phyloP scores from a whole-genome alignment of 1,140 invertebrate genomes.

The Ips nitidus region DNA sequence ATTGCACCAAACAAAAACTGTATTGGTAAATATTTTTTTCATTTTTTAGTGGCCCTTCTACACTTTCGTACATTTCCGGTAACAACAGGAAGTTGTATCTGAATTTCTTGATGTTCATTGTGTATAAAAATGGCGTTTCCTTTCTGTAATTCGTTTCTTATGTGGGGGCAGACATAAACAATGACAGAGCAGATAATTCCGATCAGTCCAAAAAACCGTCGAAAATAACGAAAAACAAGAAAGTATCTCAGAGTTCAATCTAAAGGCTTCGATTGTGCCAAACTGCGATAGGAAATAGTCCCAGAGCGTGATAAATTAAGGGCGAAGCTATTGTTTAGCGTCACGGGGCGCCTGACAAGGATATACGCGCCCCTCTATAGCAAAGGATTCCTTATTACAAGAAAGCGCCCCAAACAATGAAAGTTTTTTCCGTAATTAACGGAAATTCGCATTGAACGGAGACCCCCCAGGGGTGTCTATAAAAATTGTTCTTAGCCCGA shows the following conservation, averaged over 20 bases:
- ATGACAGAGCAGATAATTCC: neutral
- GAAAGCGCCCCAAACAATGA: conserved; percentile 30
- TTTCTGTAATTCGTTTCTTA: too few species aligned
- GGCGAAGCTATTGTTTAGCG: conserved; percentile 30
- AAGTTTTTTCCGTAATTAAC: conserved; percentile 36
- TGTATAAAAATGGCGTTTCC: too few species aligned
- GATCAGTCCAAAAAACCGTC: neutral
- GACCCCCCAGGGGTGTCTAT: conserved; percentile 1
- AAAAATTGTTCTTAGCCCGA: conserved; percentile 5
- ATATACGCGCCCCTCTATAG: conserved; percentile 32
- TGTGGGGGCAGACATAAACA: neutral
- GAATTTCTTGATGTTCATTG: too few species aligned
- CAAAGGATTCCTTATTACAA: conserved; percentile 31
- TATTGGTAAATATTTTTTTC: too few species aligned
- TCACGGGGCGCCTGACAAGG: conserved; percentile 32
- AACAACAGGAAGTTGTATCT: too few species aligned
- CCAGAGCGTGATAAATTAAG: conserved; percentile 34
- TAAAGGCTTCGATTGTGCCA: conserved; percentile 24
- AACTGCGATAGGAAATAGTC: conserved; percentile 30
- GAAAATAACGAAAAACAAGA: conserved; percentile 23
- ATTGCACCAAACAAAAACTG: too few species aligned
- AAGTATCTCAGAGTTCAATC: conserved; percentile 30
- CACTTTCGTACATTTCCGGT: too few species aligned
- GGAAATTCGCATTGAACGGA: conserved; percentile 25
- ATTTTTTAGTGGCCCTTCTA: too few species aligned